Base-by-base conservation (phyloP, 2,797 vertebrate species). In the Sebastes miniatus region DNA sequence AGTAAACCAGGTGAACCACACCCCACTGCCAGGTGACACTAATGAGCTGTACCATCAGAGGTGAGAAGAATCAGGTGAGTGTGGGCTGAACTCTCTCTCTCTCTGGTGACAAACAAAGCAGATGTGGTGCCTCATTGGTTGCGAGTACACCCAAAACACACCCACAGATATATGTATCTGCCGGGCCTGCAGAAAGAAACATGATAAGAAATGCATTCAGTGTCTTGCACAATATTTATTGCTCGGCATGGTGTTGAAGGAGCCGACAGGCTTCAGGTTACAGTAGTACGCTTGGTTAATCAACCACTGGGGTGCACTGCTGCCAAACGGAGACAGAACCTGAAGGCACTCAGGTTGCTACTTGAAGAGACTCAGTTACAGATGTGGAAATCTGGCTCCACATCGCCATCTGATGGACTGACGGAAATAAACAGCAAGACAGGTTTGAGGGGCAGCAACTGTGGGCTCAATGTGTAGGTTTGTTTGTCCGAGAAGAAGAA, bases 61-160 rank as follows among this genome's bases (percentile, higher is more conserved):
- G 27, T 71, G 52, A 69, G 58, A 24, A 5, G 9, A 72, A 32
- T 61, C 83, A 73, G 73, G 36, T 73, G 79, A 54, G 36, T 2
- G 36, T 61, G 50, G 50, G 72, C 25, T 58, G 75, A 36, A 20
- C 47, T 50, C 7, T 50, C 43, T 50, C 43, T 47, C 47, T 50
- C 47, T 18, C 47, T 50, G 47, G 47, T 50, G 47, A 50, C 47
- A 8, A 62, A 63, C 57, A 24, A n/a, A 24, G 57, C 12, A 22
- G 3, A 64, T 27, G 5, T 27, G 50, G 24, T 13, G 5, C 18
- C 22, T 54, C 25, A 59, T 6, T 32, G 27, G 54, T 1, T 36
- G 31, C 58, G 43, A 29, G 56, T 31, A n/a, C 4, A 43, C 2
- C 31, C 3, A 24, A 10, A 79, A 81, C 79, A 84, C 75, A 39